Conservation (phyloP, 23 tunicate genomes). For the Oikopleura dioica region DNA sequence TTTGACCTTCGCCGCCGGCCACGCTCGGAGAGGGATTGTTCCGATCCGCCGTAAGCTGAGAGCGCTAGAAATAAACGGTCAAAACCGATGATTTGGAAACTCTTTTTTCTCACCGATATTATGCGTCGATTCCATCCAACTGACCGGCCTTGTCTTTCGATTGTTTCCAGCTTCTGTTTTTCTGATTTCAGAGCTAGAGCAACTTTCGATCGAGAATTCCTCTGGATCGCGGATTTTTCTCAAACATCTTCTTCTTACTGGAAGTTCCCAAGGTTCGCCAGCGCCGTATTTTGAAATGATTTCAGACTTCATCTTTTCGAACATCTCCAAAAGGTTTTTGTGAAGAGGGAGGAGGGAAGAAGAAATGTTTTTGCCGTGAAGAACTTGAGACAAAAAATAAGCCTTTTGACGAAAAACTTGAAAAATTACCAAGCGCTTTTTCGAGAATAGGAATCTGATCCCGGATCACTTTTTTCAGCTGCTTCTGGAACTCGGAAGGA, state of each 20-base stretch:
- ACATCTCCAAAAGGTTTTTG: background rate
- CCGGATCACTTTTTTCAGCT: background rate
- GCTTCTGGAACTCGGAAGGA: background rate
- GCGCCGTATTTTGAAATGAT: background rate
- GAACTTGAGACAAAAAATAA: too few species aligned
- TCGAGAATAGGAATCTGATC: slow-evolving; percentile 10
- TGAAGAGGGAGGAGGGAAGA: background rate
- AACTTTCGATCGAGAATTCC: background rate
- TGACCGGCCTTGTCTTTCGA: background rate
- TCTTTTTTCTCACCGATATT: too few species aligned
- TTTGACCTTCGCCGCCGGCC: background rate
- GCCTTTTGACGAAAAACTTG: too few species aligned
- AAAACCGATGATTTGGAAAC: background rate
- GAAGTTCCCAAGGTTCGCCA: background rate
- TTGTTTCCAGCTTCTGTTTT: background rate
- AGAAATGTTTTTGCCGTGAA: background rate
- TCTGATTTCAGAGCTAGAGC: background rate
- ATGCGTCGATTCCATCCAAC: slow-evolving; percentile 13
- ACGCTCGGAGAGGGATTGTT: slow-evolving; percentile 9
- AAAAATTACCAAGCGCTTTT: background rate
- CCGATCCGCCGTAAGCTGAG: slow-evolving; percentile 10
- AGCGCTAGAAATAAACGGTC: too few species aligned
- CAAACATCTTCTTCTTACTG: background rate
- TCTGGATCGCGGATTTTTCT: background rate
- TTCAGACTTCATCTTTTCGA: background rate